Conservation (phyloP, 2,888 invertebrate genomes). For the Ctena decussata region DNA sequence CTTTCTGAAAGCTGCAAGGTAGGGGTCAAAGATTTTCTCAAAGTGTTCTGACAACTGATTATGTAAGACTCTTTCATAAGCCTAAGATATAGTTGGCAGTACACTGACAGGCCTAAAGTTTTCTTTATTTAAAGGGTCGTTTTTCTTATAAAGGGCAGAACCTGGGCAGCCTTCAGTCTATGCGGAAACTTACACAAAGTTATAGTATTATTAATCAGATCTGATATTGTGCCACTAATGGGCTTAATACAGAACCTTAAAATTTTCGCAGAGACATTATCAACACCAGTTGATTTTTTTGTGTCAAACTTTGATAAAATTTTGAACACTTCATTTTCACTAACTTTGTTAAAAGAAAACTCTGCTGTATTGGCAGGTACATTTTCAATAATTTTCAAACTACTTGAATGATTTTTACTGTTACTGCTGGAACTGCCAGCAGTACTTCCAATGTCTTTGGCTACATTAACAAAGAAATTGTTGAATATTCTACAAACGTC, state of each 20-base stretch:
- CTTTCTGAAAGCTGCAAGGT: neutral
- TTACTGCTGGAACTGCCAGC: neutral
- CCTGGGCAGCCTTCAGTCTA: neutral
- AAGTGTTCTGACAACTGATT: neutral
- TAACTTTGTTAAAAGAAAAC: neutral
- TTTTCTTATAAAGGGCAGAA: neutral
- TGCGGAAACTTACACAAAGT: neutral
- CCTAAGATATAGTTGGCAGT: neutral
- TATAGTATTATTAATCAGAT: neutral
- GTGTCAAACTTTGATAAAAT: neutral
- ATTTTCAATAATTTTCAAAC: neutral
- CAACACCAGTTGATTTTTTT: neutral
- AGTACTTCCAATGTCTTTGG: neutral
- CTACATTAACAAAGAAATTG: neutral
- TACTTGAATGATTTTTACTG: neutral
- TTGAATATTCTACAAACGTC: neutral
- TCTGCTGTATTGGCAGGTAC: neutral
- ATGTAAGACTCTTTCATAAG: neutral
- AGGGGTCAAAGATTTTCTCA: neutral
- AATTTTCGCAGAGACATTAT: neutral
- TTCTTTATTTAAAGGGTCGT: neutral
- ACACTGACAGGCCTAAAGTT: neutral
- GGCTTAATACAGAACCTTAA: neutral
- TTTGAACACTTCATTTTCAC: neutral
- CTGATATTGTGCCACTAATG: neutral